phyloP scores from a whole-genome alignment of 2,888 invertebrate genomes.

The Sphaerophoria rueppellii region DNA sequence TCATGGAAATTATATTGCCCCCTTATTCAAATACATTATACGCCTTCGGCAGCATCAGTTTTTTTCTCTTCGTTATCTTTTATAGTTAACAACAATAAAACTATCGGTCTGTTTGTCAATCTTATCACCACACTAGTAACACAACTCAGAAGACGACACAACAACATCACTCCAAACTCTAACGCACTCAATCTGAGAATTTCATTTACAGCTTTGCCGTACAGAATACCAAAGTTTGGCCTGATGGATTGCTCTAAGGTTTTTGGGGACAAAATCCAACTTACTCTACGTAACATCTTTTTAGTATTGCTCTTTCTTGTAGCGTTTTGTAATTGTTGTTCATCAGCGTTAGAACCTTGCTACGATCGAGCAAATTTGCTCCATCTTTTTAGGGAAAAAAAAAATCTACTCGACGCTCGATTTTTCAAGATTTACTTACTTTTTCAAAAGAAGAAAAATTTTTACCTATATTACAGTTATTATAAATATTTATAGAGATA shows the following conservation, averaged over 20 bases:
- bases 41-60: not conserved
- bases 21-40: conserved; percentile 28
- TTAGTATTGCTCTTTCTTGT: not conserved
- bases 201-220: conserved; percentile 16
- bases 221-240: conserved; percentile 24
- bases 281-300: not conserved
- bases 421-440: too few relatives aligned
- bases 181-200: conserved; percentile 30
- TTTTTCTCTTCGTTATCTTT: not conserved
- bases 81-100: not conserved
- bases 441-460: too few relatives aligned
- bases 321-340: conserved; percentile 7
- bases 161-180: not conserved
- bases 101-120: not conserved
- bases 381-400: too few relatives aligned
- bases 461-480: too few relatives aligned
- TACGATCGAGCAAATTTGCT: too few relatives aligned
- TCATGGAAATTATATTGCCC: too few relatives aligned
- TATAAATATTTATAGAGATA: too few relatives aligned
- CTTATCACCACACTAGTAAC: not conserved
- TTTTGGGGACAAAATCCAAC: not conserved
- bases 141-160: not conserved
- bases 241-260: conserved; percentile 32
- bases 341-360: too few relatives aligned
- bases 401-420: too few relatives aligned